Evolutionary conservation across 1,140 invertebrate species (phyloP).

Genomic region (Apis dorsata): DNA sequence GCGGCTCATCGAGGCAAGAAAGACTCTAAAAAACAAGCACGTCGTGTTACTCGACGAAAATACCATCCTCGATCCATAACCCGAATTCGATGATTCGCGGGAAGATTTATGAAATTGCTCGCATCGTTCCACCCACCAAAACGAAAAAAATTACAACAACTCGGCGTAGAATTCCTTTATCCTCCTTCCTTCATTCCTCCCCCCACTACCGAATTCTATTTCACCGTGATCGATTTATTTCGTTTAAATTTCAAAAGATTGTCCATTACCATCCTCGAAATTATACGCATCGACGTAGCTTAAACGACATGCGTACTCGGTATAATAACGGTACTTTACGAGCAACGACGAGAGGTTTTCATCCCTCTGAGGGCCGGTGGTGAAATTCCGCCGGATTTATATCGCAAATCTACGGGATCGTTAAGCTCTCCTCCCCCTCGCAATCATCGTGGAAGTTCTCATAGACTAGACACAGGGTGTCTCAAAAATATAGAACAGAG

Average conservation of each 20-base stretch:
- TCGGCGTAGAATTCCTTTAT: too few species aligned
- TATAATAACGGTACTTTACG: conserved; percentile 28
- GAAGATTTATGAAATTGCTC: not conserved
- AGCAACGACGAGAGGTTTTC: not conserved
- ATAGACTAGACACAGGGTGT: not conserved
- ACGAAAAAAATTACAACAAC: not conserved
- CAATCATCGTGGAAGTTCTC: conserved; percentile 24
- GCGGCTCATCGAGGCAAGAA: too few species aligned
- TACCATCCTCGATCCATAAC: too few species aligned
- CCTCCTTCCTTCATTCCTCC: too few species aligned
- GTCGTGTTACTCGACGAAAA: too few species aligned
- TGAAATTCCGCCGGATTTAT: conserved; percentile 13
- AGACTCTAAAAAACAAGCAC: too few species aligned
- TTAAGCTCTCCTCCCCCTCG: conserved; percentile 17
- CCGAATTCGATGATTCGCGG: too few species aligned
- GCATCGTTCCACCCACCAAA: not conserved
- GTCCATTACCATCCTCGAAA: not conserved
- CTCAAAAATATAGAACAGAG: too few species aligned
- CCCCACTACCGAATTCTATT: not conserved
- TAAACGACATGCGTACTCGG: conserved; percentile 15
- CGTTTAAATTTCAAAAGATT: not conserved
- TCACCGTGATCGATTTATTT: not conserved
- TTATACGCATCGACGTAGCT: conserved; percentile 8
- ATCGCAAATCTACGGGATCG: conserved; percentile 36
- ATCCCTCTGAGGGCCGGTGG: not conserved